Evolutionary conservation across 2,888 invertebrate species (phyloP), one percentile per base, ranked within the genome.

Genomic region (Drosophila siamana): DNA sequence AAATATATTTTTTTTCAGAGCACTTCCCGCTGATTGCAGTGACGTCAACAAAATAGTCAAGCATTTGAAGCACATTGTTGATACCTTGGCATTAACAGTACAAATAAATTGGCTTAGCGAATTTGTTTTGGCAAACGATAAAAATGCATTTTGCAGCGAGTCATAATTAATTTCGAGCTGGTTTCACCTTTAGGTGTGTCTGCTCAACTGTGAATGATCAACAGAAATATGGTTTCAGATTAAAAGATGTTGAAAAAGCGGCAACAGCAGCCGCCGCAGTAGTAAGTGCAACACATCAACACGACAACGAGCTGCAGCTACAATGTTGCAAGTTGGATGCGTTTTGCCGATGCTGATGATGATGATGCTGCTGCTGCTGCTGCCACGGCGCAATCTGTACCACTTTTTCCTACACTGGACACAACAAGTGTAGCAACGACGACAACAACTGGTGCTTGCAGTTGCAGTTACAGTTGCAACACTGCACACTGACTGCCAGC

Each of bases 361-460:
- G 62, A 26, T 55, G 44, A 19, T 61, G 61, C 24, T 64, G 71
- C 13, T 74, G 70, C 44, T 76, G 70, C 16, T 66, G 80, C 62
- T 59, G 50, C 56, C 59, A 48, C 62, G 55, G 68, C 51, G 80
- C 84, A 82, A 86, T 87, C 85, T 87, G 84, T 78, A 84, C 86
- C 87, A 85, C 84, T 73, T 84, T 83, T 84, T 82, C 80, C 80
- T 67, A 44, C 63, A 69, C 78, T 85, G 84, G 84, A 85, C 85
- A 78, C 87, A 85, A 86, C 84, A 87, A 87, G 88, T 85, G 86
- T 71, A 78, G 74, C 84, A 56, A n/a, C 11, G 11, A 7, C 33
- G 51, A 9, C 56, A 69, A 48, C 51, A 52, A 40, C 63, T 55
- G 64, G 3, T 28, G 28, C 2, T 19, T 47, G 55, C 73, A 60